Evolutionary conservation across 2,113 vertebrate species (phyloP).

Genomic region (Sus scrofa): T2T-Sscrofa CM000817.6:162092501-162093000

Average conservation of each 20-base stretch:
- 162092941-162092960: not conserved
- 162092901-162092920: not conserved
- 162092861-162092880: not conserved
- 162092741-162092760: not conserved
- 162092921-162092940: not conserved
- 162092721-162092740: not conserved
- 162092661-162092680: not conserved
- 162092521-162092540: too few relatives aligned
- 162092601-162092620: rapidly evolving
- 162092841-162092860: too few relatives aligned
- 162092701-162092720: rapidly evolving
- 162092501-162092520: not conserved
- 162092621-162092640: not conserved
- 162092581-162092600: not conserved
- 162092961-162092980: not conserved
- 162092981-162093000: not conserved
- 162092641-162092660: not conserved
- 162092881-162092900: not conserved
- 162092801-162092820: not conserved
- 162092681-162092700: not conserved
- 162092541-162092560: not conserved
- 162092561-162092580: not conserved
- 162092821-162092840: not conserved
- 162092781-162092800: not conserved
- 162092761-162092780: not conserved